Evolutionary conservation across 2,113 vertebrate species (phyloP).

Genomic region (Ameiurus melas): DNA sequence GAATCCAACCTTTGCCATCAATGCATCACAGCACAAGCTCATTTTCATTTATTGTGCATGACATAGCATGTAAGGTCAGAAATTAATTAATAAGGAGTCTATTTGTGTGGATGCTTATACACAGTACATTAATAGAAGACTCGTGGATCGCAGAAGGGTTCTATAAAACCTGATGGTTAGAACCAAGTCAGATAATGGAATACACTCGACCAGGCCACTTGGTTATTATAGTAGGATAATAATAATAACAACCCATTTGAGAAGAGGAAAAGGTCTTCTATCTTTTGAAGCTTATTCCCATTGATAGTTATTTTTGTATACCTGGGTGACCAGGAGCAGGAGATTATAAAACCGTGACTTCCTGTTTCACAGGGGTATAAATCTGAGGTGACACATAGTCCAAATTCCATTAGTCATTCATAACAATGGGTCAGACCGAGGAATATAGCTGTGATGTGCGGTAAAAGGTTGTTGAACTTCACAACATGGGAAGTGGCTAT

Average conservation of each 20-base stretch:
- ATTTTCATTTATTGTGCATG: slow-evolving; percentile 16
- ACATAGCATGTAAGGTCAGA: slow-evolving; percentile 7
- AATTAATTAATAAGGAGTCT: slow-evolving; percentile 11
- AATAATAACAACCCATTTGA: not conserved
- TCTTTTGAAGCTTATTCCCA: no score
- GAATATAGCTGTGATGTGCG: no score
- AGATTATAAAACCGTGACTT: no score
- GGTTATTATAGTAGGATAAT: not conserved
- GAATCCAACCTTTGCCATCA: slow-evolving; percentile 17
- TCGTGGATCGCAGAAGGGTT: not conserved
- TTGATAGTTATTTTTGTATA: no score
- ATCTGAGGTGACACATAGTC: no score
- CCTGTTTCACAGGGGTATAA: no score
- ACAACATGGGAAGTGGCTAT: no score
- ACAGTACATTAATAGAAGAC: not conserved
- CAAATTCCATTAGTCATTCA: no score
- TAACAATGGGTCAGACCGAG: no score
- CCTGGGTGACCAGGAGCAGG: no score
- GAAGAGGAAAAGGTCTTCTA: not conserved
- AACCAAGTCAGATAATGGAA: not conserved
- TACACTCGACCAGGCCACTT: no score
- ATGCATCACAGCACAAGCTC: not conserved
- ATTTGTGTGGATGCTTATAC: not conserved
- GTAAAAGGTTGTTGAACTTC: no score
- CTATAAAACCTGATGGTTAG: not conserved